Evolutionary conservation across 2,113 vertebrate genomes (phyloP).

Genomic region (Microcebus murinus): DNA sequence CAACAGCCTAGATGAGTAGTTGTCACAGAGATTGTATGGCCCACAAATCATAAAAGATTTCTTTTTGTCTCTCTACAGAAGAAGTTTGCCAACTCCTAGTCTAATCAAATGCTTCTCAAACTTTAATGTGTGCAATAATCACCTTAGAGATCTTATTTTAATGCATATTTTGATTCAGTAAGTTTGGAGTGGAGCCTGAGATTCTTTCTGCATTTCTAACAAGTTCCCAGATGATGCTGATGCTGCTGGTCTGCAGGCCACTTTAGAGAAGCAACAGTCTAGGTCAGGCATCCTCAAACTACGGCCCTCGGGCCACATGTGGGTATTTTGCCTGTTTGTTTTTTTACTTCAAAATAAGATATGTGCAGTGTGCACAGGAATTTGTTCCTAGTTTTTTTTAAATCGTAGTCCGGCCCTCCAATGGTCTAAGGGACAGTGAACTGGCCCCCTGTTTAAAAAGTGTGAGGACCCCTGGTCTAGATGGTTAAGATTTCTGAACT

Average conservation of each 20-base stretch:
- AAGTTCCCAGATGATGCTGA: not conserved
- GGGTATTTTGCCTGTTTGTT: too few relatives aligned
- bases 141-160: not conserved
- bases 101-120: not conserved
- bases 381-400: too few relatives aligned
- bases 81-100: not conserved
- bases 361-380: too few relatives aligned
- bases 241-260: not conserved
- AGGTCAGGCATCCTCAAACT: too few relatives aligned
- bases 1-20: not conserved
- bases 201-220: not conserved
- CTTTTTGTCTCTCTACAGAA: not conserved
- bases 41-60: not conserved
- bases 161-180: not conserved
- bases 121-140: not conserved
- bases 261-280: not conserved
- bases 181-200: not conserved
- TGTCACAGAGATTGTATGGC: not conserved
- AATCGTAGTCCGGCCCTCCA: too few relatives aligned
- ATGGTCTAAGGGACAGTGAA: too few relatives aligned
- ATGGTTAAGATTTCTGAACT: not conserved
- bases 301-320: too few relatives aligned
- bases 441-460: too few relatives aligned
- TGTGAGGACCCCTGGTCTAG: not conserved
- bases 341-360: too few relatives aligned